Conservation (phyloP, 2,888 invertebrate species). For the Eupithecia tripunctaria region DNA sequence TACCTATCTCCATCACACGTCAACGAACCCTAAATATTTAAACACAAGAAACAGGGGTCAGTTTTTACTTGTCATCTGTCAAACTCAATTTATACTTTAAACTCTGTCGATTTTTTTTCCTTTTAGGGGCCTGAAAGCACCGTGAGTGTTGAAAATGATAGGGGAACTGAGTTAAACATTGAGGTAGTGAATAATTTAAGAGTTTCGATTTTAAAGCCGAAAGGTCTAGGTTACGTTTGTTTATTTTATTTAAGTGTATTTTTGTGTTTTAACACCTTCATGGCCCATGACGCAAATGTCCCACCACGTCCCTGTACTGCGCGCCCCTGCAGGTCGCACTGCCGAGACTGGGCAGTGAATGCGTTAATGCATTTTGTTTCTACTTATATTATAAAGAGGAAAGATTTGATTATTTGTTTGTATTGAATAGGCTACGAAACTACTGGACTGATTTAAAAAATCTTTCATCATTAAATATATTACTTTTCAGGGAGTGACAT, state of each 20-base stretch:
- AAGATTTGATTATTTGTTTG: no score
- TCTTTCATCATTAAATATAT: no score
- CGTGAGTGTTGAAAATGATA: conserved; percentile 29
- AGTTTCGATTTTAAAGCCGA: conserved; percentile 35
- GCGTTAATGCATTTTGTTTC: no score
- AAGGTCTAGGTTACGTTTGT: conserved; percentile 47
- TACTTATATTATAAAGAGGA: no score
- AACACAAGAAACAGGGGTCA: conserved; percentile 74
- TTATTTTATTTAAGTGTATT: conserved; percentile 16
- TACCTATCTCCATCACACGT: conserved; percentile 53
- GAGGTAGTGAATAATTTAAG: conserved; percentile 74
- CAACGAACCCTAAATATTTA: conserved; percentile 73
- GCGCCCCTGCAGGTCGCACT: no score
- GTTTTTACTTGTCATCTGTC: conserved; percentile 71
- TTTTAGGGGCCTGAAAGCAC: conserved; percentile 69
- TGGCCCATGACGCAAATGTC: no score
- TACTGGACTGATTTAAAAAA: no score
- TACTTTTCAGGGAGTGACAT: no score
- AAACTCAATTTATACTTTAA: conserved; percentile 82
- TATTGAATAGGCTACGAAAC: no score
- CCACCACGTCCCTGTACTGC: no score
- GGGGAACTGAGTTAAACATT: conserved; percentile 66
- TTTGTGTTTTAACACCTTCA: no score
- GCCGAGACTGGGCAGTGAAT: no score
- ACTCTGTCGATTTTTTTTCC: conserved; percentile 73